These are phyloP conservation scores for Orchestia grillus DNA, from an alignment of 1,140 invertebrate genomes.

Conservation along the genomic window DNA sequence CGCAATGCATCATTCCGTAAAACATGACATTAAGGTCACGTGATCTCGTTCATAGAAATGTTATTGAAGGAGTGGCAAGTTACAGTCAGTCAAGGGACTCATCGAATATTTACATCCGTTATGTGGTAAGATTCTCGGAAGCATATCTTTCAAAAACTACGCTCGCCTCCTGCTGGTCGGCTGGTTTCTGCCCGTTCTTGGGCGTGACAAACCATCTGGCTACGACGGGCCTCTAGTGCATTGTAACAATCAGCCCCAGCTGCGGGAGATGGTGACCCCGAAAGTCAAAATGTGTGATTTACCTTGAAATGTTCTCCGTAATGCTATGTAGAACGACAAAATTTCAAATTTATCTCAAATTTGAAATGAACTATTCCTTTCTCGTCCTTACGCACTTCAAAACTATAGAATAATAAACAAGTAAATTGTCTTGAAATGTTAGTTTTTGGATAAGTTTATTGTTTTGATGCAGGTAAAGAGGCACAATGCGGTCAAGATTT, in stretches of 20 bases:
- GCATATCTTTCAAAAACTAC: neutral
- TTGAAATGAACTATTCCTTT: neutral
- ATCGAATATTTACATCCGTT: too few relatives aligned
- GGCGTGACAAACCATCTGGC: neutral
- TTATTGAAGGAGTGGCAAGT: too few relatives aligned
- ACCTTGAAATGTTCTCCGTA: neutral
- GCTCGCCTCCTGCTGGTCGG: neutral
- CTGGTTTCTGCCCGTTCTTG: neutral
- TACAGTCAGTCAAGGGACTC: too few relatives aligned
- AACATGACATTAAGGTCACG: too few relatives aligned
- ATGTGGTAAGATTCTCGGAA: too few relatives aligned
- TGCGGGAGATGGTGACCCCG: neutral
- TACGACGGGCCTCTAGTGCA: too few relatives aligned
- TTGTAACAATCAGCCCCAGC: neutral
- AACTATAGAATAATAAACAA: too few relatives aligned
- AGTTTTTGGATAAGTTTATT: too few relatives aligned
- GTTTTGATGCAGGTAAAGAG: neutral
- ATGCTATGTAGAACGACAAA: neutral
- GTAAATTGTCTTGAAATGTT: neutral
- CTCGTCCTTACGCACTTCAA: neutral
- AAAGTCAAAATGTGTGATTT: neutral
- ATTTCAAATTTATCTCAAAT: neutral
- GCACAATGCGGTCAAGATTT: neutral
- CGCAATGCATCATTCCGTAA: too few relatives aligned
- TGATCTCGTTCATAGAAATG: too few relatives aligned